phyloP scores from a whole-genome alignment of 2,888 invertebrate species.

The Tenthredo mesomela region DNA sequence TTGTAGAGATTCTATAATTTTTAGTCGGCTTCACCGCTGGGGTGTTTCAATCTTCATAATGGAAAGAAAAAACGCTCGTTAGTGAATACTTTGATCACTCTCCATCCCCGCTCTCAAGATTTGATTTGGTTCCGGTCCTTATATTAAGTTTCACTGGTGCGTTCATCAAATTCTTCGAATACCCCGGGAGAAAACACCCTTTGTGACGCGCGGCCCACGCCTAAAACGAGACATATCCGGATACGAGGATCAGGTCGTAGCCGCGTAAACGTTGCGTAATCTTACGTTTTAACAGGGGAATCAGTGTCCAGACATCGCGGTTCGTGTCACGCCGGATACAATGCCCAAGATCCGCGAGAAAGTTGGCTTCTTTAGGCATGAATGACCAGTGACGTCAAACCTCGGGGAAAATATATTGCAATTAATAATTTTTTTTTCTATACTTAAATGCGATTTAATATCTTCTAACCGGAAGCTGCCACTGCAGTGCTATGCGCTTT shows the following conservation, averaged over 20 bases:
- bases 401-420: slow-evolving; percentile 69
- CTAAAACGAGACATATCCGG: slow-evolving; percentile 2
- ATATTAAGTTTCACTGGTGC: not conserved
- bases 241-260: not conserved
- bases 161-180: slow-evolving; percentile 36
- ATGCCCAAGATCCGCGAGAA: slow-evolving; percentile 74
- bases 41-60: slow-evolving; percentile 21
- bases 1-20: slow-evolving; percentile 3
- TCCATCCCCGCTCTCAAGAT: not conserved
- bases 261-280: slow-evolving; percentile 3
- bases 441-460: slow-evolving; percentile 5
- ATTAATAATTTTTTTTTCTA: slow-evolving; percentile 29
- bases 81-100: not conserved
- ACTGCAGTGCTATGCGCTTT: slow-evolving; percentile 39
- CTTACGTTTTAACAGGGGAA: slow-evolving; percentile 17
- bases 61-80: slow-evolving; percentile 30
- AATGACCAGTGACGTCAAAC: slow-evolving; percentile 75
- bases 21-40: not conserved
- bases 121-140: slow-evolving; percentile 9
- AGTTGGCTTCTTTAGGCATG: slow-evolving; percentile 68
- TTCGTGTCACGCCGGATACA: slow-evolving; percentile 45
- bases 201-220: not conserved
- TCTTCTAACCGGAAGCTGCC: slow-evolving; percentile 25
- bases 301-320: slow-evolving; percentile 11
- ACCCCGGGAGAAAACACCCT: slow-evolving; percentile 18